Evolutionary conservation across 35 echinoderm and acorn worm species (phyloP).

Genomic region (Strongylocentrotus purpuratus): DNA sequence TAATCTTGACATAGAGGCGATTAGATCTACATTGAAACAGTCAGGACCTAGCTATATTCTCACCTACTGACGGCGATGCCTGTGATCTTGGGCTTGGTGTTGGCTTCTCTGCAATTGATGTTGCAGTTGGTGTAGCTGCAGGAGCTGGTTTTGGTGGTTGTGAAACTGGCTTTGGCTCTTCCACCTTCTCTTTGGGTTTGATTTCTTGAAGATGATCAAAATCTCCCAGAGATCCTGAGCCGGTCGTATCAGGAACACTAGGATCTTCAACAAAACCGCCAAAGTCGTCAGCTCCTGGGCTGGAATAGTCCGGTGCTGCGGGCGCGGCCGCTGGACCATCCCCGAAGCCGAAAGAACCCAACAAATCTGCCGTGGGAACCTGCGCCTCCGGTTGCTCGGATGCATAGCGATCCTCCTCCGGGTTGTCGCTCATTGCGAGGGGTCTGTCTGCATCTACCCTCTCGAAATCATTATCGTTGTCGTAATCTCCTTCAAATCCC

Average conservation of each 20-base stretch:
- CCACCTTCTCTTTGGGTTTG: conserved; percentile 30
- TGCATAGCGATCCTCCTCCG: conserved; percentile 73
- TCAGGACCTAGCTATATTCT: background rate
- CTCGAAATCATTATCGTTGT: conserved; percentile 67
- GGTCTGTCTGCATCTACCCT: conserved; percentile 55
- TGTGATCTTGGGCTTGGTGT: conserved; percentile 47
- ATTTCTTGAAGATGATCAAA: conserved; percentile 22
- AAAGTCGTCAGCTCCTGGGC: conserved; percentile 20
- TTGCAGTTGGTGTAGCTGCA: background rate
- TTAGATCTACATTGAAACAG: too few relatives aligned
- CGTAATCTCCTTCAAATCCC: conserved; percentile 38
- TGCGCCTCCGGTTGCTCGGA: conserved; percentile 41
- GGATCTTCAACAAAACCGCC: conserved; percentile 45
- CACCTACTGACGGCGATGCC: conserved; percentile 35
- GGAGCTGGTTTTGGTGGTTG: conserved; percentile 19
- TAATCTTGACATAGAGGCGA: too few relatives aligned
- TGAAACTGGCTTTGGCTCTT: conserved; percentile 32
- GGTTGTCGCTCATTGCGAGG: conserved; percentile 57
- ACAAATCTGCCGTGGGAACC: conserved; percentile 57
- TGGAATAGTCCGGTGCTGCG: background rate
- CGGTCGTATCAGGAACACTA: conserved; percentile 24
- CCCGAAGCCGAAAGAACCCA: conserved; percentile 56
- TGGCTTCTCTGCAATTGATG: conserved; percentile 29
- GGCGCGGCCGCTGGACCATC: background rate
- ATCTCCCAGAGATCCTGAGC: background rate